These are phyloP conservation scores for Ophthalmolycus amberensis DNA, from an alignment of 2,113 vertebrate species.

Conservation along the genomic window DNA sequence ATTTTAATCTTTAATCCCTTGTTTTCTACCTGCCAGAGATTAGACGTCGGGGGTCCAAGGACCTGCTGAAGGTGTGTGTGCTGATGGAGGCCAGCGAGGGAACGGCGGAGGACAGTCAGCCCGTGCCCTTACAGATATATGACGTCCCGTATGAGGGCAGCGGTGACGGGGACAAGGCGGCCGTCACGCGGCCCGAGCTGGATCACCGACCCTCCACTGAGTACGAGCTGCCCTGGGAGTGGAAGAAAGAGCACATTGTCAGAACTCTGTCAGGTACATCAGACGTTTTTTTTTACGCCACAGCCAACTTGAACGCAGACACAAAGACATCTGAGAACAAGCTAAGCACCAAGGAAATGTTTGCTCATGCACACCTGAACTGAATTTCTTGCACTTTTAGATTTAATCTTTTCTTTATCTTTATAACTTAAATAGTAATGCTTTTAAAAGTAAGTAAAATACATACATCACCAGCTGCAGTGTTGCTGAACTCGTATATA, in stretches of 20 bases:
- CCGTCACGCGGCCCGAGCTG: conserved; percentile 72
- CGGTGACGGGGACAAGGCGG: conserved; percentile 49
- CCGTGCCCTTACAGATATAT: conserved; percentile 81
- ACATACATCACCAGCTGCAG: neutral
- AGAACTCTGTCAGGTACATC: conserved; percentile 88
- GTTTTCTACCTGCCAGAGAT: conserved; percentile 82
- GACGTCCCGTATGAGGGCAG: conserved; percentile 83
- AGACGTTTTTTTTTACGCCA: neutral
- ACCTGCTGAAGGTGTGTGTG: conserved; percentile 87
- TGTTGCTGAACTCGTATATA: conserved; percentile 15
- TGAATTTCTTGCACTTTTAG: neutral
- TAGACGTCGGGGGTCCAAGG: conserved; percentile 89
- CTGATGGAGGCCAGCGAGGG: conserved; percentile 78
- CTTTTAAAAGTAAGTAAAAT: neutral
- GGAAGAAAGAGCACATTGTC: conserved; percentile 91
- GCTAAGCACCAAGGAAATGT: neutral
- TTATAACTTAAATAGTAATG: neutral
- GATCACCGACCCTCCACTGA: conserved; percentile 84
- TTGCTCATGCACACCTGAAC: neutral
- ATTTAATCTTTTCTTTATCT: neutral
- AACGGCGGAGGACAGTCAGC: conserved; percentile 60
- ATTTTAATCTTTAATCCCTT: neutral
- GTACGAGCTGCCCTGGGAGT: conserved; percentile 93
- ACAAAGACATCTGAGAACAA: neutral
- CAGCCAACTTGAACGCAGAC: neutral